phyloP scores from a whole-genome alignment of 37 sponge, comb jelly and placozoan species.

The Bolinopsis microptera region DNA sequence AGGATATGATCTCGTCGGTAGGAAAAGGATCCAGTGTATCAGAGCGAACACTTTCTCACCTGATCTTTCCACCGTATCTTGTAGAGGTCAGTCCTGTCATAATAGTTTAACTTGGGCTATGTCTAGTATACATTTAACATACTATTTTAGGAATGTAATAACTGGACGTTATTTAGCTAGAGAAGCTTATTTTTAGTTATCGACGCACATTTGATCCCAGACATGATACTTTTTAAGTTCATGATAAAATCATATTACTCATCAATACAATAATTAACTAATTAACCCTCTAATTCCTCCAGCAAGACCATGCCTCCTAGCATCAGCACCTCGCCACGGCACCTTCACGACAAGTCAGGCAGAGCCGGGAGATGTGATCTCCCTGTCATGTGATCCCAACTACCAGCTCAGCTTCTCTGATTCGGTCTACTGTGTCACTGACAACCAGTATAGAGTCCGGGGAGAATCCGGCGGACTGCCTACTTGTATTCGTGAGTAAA shows the following conservation, averaged over 20 bases:
- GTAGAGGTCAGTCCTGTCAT: not conserved
- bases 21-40: not conserved
- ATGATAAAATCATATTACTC: no score
- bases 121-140: no score
- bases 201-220: no score
- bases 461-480: not conserved
- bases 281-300: no score
- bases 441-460: not conserved
- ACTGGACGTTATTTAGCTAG: no score
- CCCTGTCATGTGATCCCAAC: not conserved
- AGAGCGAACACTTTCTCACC: not conserved
- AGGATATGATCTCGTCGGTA: not conserved
- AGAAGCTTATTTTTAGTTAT: no score
- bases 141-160: no score
- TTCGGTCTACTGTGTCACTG: constrained; percentile 6
- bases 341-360: not conserved
- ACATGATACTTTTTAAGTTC: no score
- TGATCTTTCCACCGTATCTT: not conserved
- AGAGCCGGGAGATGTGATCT: not conserved
- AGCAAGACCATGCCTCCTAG: not conserved
- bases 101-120: no score
- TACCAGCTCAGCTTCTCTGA: not conserved
- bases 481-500: not conserved
- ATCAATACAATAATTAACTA: no score
- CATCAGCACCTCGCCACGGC: not conserved